These are phyloP conservation scores for Athrips mouffetella DNA, from an alignment of 2,888 invertebrate species.

Conservation along the genomic window DNA sequence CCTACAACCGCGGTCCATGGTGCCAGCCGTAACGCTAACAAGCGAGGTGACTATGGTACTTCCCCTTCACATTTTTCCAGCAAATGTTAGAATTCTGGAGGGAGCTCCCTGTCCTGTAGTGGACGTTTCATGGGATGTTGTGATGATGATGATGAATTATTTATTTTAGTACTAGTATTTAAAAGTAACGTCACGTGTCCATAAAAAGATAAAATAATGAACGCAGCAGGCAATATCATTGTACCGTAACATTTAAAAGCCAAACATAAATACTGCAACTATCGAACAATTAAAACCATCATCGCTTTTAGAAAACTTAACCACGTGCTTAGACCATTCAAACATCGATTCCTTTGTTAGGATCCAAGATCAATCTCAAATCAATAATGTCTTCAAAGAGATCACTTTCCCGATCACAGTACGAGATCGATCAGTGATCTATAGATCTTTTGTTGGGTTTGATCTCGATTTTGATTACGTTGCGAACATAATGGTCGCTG, in stretches of 20 bases:
- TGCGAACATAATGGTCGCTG: constrained; percentile 50
- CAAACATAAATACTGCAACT: not conserved
- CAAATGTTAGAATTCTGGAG: too few relatives aligned
- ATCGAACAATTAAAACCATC: constrained; percentile 2
- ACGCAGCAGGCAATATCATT: too few relatives aligned
- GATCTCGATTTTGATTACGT: constrained; percentile 63
- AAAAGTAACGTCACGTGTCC: too few relatives aligned
- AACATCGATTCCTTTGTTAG: constrained; percentile 21
- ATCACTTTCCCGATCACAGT: constrained; percentile 67
- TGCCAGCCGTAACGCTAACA: too few relatives aligned
- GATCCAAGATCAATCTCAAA: constrained; percentile 63
- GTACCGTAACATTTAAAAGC: too few relatives aligned
- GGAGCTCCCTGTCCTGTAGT: too few relatives aligned
- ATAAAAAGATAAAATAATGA: not conserved
- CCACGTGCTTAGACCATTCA: constrained; percentile 21
- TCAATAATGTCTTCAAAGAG: constrained; percentile 68
- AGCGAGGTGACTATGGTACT: too few relatives aligned
- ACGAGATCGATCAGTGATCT: constrained; percentile 69
- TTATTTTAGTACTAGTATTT: too few relatives aligned
- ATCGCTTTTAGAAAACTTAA: not conserved
- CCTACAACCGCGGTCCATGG: too few relatives aligned
- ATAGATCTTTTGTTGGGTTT: constrained; percentile 70
- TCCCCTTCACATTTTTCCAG: too few relatives aligned
- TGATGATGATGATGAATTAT: too few relatives aligned
- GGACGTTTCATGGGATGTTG: too few relatives aligned